phyloP scores from a whole-genome alignment of 1,140 invertebrate genomes.

The Bombus fervidus region DNA sequence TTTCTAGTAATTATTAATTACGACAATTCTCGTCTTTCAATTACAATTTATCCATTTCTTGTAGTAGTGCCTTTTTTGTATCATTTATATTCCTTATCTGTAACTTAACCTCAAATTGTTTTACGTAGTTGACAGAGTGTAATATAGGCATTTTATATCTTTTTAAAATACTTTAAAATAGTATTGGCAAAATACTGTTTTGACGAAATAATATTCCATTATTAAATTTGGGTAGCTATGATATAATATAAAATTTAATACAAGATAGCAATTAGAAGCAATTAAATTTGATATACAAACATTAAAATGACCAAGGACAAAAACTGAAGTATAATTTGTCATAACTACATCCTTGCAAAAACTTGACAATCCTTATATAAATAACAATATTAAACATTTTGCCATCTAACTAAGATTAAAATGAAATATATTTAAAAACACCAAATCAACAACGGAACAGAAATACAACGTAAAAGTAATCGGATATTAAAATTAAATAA shows the following conservation, averaged over 20 bases:
- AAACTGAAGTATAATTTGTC: not conserved
- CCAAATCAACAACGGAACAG: not conserved
- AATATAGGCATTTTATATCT: not conserved
- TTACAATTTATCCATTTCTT: not conserved
- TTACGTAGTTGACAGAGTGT: not conserved
- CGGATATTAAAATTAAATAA: not conserved
- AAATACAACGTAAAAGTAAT: not conserved
- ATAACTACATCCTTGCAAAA: not conserved
- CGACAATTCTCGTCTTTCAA: no score
- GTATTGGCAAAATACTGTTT: not conserved
- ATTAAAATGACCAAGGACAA: not conserved
- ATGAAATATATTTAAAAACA: not conserved
- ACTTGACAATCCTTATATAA: not conserved
- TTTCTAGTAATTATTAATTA: not conserved
- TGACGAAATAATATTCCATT: not conserved
- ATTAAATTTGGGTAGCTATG: not conserved
- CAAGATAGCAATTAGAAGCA: not conserved
- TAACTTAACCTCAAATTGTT: conserved; percentile 14
- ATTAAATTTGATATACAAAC: not conserved
- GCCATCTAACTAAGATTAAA: not conserved
- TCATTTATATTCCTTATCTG: not conserved
- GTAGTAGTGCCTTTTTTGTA: no score
- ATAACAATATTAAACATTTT: not conserved
- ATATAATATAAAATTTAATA: not conserved
- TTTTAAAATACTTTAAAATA: not conserved